Base-by-base conservation (phyloP, 1,140 invertebrate species). In the Dendroctonus ponderosae region DNA sequence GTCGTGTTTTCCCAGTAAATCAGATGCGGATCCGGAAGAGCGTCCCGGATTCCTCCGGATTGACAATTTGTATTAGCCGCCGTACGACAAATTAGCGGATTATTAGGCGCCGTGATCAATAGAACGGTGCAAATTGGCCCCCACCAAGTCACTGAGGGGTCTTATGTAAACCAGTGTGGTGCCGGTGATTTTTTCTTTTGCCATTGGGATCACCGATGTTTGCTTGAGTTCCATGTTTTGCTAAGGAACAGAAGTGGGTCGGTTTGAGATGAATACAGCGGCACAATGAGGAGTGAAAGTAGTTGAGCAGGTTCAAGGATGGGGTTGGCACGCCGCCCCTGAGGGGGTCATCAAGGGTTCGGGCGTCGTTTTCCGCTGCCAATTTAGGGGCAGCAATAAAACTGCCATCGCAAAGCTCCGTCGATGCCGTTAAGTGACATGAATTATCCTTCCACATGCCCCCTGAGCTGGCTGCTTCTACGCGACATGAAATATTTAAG, bases 311-410 rank as follows among this genome's bases (percentile, higher is more conserved):
- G 26, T 26, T 26, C 26, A 26, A 26, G 26, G 26, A 26, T 26
- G 26, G 26, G 26, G 26, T 26, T 26, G 26, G 3, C 26, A 26
- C 26, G 26, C 26, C 26, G 12, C 26, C 51, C 26, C 15, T 46
- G 59, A 39, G 44, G 54, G 53, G 64, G 64, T 59, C 52, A 63
- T 63, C 62, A 50, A 65, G 43, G 46, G 48, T 38, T 52, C 38
- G 64, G 64, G 54, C 56, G 50, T 59, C 64, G 54, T 66, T 59
- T 38, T 37, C 52, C 60, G 52, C 48, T 62, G 61, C 76, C 76
- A 78, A 78, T 78, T 78, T 78, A 74, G 75, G 70, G 75, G 61
- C 74, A 73, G 72, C 76, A 78, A 78, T 78, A 78, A 78, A 78
- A 78, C 76, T 78, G 76, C 76, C 76, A 78, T 69, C 63, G 72